These are phyloP conservation scores for Apodemus sylvaticus DNA, from an alignment of 2,113 vertebrate genomes.

Conservation along the genomic window DNA sequence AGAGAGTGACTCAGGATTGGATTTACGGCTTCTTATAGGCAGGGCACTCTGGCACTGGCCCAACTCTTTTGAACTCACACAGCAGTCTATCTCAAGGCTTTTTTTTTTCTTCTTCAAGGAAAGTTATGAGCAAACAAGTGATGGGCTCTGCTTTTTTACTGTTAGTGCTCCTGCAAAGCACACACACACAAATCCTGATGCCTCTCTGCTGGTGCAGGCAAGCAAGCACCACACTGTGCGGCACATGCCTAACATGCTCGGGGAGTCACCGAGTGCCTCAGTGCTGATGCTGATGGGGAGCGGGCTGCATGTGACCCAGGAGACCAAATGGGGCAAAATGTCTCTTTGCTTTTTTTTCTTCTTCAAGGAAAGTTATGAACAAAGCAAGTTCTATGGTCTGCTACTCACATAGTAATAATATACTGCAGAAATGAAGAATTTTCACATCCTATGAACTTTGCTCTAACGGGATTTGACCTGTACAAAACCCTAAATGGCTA, in stretches of 20 bases:
- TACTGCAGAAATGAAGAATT: neutral
- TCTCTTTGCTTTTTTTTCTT: neutral
- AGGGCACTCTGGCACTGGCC: neutral
- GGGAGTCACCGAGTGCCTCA: rapidly evolving
- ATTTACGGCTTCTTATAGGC: neutral
- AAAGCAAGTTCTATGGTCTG: neutral
- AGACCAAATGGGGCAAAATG: neutral
- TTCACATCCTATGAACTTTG: neutral
- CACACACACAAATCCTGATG: neutral
- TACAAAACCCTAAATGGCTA: constrained; percentile 18
- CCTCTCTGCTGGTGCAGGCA: neutral
- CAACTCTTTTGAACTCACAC: neutral
- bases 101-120: too few relatives aligned
- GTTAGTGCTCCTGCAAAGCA: neutral
- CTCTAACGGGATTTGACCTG: constrained; percentile 80
- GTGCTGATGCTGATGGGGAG: neutral
- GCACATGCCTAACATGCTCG: neutral
- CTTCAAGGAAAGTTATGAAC: neutral
- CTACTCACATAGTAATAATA: neutral
- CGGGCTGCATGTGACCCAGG: neutral
- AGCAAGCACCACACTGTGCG: rapidly evolving
- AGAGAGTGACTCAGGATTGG: neutral
- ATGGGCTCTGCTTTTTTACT: neutral
- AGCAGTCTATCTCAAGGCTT: neutral
- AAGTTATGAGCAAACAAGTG: neutral